Base-by-base conservation (phyloP, 2,888 invertebrate genomes). In the Helicoverpa assulta region DNA sequence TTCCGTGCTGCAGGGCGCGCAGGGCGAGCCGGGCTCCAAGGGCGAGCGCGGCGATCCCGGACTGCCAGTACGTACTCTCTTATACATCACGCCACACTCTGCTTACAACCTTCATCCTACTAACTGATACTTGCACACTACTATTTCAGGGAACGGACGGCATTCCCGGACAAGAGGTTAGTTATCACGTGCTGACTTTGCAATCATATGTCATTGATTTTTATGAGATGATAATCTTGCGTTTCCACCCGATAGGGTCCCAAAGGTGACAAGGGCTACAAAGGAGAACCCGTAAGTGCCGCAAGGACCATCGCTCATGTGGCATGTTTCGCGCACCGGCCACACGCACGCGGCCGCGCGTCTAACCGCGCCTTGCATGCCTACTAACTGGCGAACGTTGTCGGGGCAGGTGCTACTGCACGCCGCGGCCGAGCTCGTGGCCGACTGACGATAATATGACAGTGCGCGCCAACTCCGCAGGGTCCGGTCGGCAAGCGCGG, bases 21-120 rank as follows among this genome's bases (percentile, higher is more conserved):
- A 98, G 95, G 99, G 99, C 85, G 98, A 99, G 94, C 98, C 98
- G 65, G 99, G 99, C 84, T 97, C 97, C 89, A 99, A 99, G 96
- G 99, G 99, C 83, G 99, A 99, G 96, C 97, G 98, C 79, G 99
- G 99, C 62, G 99, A 99, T 95, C 98, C 98, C 81, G 99, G 99
- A 89, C 96, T 99, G 89, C 98, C 99, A 91, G 99, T 98, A 97
- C 97, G 98, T 97, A 65, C 70, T 55, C 54, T 33, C 61, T 52
- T 54, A 43, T 55, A 61, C 14, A 19, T 47, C 14, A 37, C n/a
- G 1, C 37, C 16, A 19, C n/a, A 0, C 29, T 16, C 37, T 58
- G 14, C 55, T 50, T 16, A 18, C 26, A 16, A 18, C 43, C 14
- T 40, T 14, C 40, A 55, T 53, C 50, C 16, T 33, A 50, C 62